Base-by-base conservation (phyloP, 2,888 invertebrate genomes). In the Harmothoe impar region DNA sequence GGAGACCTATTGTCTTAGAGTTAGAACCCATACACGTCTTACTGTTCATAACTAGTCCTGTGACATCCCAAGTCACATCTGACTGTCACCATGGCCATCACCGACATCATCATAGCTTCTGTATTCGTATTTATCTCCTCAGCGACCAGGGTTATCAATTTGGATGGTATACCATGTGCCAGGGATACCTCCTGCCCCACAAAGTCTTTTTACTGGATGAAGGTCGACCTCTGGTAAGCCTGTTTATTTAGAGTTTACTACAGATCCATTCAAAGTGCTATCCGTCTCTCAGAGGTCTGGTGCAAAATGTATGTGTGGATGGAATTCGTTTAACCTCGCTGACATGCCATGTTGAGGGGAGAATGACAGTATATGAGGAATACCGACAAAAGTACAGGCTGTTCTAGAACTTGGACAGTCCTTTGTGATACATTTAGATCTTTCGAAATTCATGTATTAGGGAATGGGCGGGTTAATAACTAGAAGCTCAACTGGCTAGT, bases 151-250 rank as follows among this genome's bases (percentile, higher is more conserved):
- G 72, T 29, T 25, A 15, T 25, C 29, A 72, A 25, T 25, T 5
- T 72, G 25, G 31, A 72, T 29, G 15, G 31, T n/a, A 5, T 25
- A 72, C 72, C 29, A 12, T 72, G 72, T 62, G 20, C 62, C 31
- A 72, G 3, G n/a, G 20, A 3, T 15, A 62, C 62, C 62, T 62
- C 72, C 62, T n/a, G 25, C 3, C 62, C 62, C 29, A 72, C 72
- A 23, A 72, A 72, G 31, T 72, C 72, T n/a, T 72, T 72, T 29
- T 72, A 29, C 72, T 72, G 72, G 72, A 72, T 3, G 72, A 72
- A 72, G 5, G 15, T 29, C 25, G 72, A 72, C 7, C 25, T 0
- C 1, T 72, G 72, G 72, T 72, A 72, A 72, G 72, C 3, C 7
- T 3, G 62, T 43, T 43, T 43, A 10, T 43, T 43, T 43, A 43